A percentile compares a stretch with the other conserved stretches of the same genome.
Conservation (phyloP, 2,888 invertebrate species). For the Alsophila aescularia region DNA sequence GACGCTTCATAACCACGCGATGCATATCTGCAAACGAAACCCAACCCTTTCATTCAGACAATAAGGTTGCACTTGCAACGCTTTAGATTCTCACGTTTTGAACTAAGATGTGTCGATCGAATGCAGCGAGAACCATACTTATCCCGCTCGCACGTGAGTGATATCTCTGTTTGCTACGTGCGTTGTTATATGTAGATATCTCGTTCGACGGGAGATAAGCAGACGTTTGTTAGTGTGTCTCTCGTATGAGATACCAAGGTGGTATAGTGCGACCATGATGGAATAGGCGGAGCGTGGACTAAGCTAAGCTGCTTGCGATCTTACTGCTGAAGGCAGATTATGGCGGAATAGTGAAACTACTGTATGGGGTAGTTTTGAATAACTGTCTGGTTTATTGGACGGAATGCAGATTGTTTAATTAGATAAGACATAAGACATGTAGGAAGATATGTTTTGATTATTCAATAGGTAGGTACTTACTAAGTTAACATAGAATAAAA, state of each 20-base stretch:
- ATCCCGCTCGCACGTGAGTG: constrained; percentile 69
- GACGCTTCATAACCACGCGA: constrained; percentile 52
- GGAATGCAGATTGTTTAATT: constrained; percentile 17
- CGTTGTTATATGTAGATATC: constrained; percentile 79
- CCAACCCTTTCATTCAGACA: constrained; percentile 56
- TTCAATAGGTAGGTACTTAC: not conserved
- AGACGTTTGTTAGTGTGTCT: constrained; percentile 73
- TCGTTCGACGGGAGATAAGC: constrained; percentile 77
- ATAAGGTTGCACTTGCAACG: constrained; percentile 81
- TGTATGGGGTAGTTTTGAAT: constrained; percentile 44
- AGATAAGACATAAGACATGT: not conserved
- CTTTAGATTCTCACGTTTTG: constrained; percentile 54
- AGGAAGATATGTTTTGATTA: not conserved
- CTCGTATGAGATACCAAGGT: constrained; percentile 60
- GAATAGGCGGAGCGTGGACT: constrained; percentile 75
- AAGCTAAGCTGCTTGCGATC: constrained; percentile 44
- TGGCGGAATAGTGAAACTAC: constrained; percentile 47
- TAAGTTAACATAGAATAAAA: not conserved
- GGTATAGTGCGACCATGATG: constrained; percentile 77
- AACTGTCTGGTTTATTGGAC: constrained; percentile 39
- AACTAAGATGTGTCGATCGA: constrained; percentile 62
- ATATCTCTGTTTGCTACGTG: constrained; percentile 76
- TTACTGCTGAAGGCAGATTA: constrained; percentile 50
- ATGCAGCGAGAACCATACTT: constrained; percentile 74
- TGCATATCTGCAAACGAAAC: constrained; percentile 61